phyloP scores from a whole-genome alignment of 2,113 vertebrate species.

The Cryptomyrus ogoouensis region DNA sequence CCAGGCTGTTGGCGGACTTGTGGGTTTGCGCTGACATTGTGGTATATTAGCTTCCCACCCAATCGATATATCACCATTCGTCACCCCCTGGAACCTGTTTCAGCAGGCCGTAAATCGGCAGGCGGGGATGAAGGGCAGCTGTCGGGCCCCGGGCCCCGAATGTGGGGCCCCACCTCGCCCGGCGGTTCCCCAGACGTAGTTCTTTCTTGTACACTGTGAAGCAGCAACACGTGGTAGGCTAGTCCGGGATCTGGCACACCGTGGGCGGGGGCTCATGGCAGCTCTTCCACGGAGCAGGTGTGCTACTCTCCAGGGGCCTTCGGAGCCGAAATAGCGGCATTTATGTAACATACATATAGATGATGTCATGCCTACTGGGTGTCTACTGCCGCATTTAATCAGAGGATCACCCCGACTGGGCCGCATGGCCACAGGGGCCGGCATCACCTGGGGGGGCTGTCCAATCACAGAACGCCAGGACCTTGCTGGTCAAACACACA shows the following conservation, averaged over 20 bases:
- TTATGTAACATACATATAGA: conserved; percentile 4
- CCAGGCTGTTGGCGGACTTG: background rate
- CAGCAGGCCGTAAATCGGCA: background rate
- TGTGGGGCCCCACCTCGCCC: background rate
- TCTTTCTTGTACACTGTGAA: background rate
- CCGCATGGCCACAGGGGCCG: background rate
- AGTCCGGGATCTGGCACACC: background rate
- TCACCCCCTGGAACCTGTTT: background rate
- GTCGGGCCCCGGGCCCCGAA: background rate
- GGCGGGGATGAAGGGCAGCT: background rate
- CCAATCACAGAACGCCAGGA: background rate
- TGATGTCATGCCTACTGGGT: background rate
- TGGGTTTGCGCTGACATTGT: background rate
- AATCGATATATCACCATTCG: background rate
- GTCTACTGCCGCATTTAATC: background rate
- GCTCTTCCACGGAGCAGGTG: background rate
- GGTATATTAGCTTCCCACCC: background rate
- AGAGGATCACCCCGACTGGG: background rate
- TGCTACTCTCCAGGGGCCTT: background rate
- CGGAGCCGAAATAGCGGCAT: background rate
- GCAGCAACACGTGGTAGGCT: background rate
- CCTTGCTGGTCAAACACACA: background rate
- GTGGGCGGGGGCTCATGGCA: background rate
- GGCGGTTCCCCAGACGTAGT: background rate
- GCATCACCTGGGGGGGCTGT: background rate